Evolutionary conservation across 2,888 invertebrate species (phyloP), one percentile per base, ranked within the genome.

Genomic region (Tetheella fluctuosa): DNA sequence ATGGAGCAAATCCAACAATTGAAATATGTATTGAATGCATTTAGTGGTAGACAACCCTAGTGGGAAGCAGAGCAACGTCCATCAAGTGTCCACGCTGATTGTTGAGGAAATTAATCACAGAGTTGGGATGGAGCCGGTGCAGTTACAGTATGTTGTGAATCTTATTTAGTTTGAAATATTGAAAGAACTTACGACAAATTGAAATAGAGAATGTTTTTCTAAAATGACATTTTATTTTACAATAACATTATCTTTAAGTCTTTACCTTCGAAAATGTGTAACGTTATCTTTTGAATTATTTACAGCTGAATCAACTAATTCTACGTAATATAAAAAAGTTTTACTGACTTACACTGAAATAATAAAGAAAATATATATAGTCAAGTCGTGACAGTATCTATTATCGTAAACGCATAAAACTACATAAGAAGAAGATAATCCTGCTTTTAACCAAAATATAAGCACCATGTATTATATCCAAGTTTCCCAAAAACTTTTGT

Each of bases 41-140:
- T n/a, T n/a, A 20, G 2, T 8, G 4, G 12, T 7, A 39, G 42
- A 0, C 75, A 84, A 57, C 85, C 85, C 82, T 86, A 72, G 12
- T 13, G 56, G 57, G 67, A 71, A 74, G 63, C 73, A 74, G 75
- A 76, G 76, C 68, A 68, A 74, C 73, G 86, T 85, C 86, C 79
- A 74, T 86, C 87, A 84, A 78, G 74, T 80, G 86, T 87, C 86
- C 74, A 70, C 70, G 69, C 68, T 74, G 84, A 84, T 87, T 81
- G 80, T 72, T 62, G 75, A 74, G 76, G 75, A 80, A 79, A 87
- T 87, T 86, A 87, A 87, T 87, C 86, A 86, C 84, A 77, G 71
- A 68, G 63, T 71, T 64, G 66, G 62, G 67, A 67, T 62, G 59
- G 71, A 54, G 59, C 67, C 67, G 48, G 48, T 20, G 48, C 63